phyloP scores from a whole-genome alignment of 2,797 vertebrate species.

The Enoplosus armatus region DNA sequence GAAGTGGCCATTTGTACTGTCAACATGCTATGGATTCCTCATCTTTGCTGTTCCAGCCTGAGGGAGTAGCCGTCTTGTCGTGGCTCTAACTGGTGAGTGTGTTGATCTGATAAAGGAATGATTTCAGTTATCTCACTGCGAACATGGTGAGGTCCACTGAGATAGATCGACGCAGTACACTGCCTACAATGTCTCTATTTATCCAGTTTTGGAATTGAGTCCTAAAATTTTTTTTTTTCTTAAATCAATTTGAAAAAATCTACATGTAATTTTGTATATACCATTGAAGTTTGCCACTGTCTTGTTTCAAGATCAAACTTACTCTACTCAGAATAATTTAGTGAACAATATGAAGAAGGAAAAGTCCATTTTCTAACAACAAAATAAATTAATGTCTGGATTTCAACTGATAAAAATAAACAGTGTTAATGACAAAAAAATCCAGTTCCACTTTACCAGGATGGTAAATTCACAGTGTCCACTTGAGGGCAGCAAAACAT shows the following conservation, averaged over 20 bases:
- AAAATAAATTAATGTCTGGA: background rate
- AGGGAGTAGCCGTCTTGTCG: slow-evolving; percentile 16
- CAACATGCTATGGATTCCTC: too few species aligned
- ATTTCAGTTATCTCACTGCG: slow-evolving; percentile 34
- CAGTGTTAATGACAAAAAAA: background rate
- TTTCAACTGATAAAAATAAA: background rate
- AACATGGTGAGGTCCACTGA: background rate
- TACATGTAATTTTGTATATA: background rate
- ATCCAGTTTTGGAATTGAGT: background rate
- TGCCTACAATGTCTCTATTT: background rate
- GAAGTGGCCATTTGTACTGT: rapidly evolving
- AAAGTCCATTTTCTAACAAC: background rate
- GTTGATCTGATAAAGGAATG: slow-evolving; percentile 8
- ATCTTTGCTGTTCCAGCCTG: background rate
- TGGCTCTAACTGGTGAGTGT: slow-evolving; percentile 41
- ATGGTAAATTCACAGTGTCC: background rate
- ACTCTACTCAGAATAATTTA: too few species aligned
- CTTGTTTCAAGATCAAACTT: background rate
- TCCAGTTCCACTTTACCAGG: background rate
- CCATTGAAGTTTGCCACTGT: background rate
- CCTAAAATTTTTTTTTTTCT: background rate
- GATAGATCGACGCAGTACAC: background rate
- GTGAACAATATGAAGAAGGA: background rate
- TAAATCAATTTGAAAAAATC: background rate
- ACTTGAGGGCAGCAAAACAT: slow-evolving; percentile 18